Evolutionary conservation across 2,888 invertebrate genomes (phyloP), one percentile per base, ranked within the genome.

Genomic region (Athripsodes cinereus): DNA sequence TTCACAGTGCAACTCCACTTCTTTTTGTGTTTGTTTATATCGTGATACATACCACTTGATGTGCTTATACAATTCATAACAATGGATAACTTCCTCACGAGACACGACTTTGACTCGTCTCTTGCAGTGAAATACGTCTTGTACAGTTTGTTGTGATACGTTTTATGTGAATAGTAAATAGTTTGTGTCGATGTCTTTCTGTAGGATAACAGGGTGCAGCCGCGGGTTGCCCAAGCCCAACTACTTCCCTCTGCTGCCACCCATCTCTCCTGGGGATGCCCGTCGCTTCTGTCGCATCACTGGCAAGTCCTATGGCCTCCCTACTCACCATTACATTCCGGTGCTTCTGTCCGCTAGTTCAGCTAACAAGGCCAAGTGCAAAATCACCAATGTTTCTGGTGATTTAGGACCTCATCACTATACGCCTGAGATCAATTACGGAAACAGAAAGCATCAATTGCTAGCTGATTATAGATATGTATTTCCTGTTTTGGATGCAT

Each of bases 181-280:
- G 40, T 16, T 13, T 16, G 40, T 40, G 13, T 13, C 16, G 50
- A 84, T 87, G 82, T 87, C 88, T 69, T 87, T 85, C 72, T 91
- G 90, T 73, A 84, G 89, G 72, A 89, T 90, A 66, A 91, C 90
- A 60, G 88, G 90, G 67, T 85, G 85, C 71, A 88, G 88, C 72
- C 82, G 87, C 66, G 85, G 88, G 67, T 81, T 90, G 68, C 90
- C 90, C 54, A 86, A 89, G 69, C 89, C 90, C 55, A 88, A 90
- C 72, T 91, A 90, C 70, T 87, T 90, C 68, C 90, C 91, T 19
- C 77, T 91, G 53, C 77, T 90, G 64, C 87, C 88, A 49, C 90
- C 90, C 2, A 85, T 90, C 61, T 88, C 89, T 52, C 89, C 90
- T 13, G 88, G 88, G n/a, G 90, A 90, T 69, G 90, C 90, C 1